Evolutionary conservation across 2,888 invertebrate genomes (phyloP).

Genomic region (Caenorhabditis panamensis): DNA sequence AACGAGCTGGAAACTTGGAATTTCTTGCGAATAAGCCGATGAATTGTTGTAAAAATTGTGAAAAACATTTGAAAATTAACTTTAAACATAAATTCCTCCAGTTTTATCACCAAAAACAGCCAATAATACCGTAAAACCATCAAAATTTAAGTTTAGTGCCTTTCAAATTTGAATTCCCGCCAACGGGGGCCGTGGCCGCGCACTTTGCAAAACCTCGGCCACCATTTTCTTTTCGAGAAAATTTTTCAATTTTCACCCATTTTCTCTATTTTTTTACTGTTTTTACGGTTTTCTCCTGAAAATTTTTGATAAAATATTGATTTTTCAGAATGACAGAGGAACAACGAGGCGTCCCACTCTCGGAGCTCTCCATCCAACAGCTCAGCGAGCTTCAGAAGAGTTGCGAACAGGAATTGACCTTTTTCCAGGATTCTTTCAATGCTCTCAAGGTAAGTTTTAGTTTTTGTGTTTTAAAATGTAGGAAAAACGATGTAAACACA

Average conservation of each 20-base stretch:
- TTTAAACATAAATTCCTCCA: no score
- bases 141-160: neutral
- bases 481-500: neutral
- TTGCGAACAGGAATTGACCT: slow-evolving; percentile 79
- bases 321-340: slow-evolving; percentile 57
- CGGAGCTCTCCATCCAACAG: slow-evolving; percentile 72
- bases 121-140: neutral
- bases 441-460: slow-evolving; percentile 86
- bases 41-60: no score
- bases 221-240: slow-evolving; percentile 45
- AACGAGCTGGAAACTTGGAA: no score
- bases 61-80: neutral
- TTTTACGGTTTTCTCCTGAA: slow-evolving; percentile 1
- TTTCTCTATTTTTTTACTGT: slow-evolving; percentile 17
- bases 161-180: slow-evolving; percentile 14
- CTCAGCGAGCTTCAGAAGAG: slow-evolving; percentile 71
- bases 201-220: slow-evolving; percentile 17
- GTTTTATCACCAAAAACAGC: no score
- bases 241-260: slow-evolving; percentile 2
- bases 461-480: neutral
- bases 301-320: neutral
- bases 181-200: slow-evolving; percentile 22
- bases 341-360: slow-evolving; percentile 49
- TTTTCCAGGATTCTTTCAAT: slow-evolving; percentile 92
- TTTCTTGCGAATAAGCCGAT: neutral